Percentiles rank a stretch among this genome's conserved stretches.
These are phyloP conservation scores for Heliangelus exortis DNA, from an alignment of 2,797 vertebrate genomes.

Conservation along the genomic window DNA sequence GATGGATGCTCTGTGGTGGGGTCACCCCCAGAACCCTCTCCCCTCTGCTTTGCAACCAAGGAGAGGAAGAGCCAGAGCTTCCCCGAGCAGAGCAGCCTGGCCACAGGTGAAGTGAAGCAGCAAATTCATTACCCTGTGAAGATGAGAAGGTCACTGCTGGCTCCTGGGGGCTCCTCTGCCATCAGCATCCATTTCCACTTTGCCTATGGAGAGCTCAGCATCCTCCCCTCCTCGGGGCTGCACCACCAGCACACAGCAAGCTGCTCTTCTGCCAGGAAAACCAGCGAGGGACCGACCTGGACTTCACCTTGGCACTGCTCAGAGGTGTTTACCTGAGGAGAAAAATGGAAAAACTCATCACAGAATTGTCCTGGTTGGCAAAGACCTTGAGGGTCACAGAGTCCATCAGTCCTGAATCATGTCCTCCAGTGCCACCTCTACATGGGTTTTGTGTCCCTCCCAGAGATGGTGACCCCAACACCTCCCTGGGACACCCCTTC, in stretches of 20 bases:
- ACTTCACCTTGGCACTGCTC: neutral
- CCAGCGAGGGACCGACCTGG: neutral
- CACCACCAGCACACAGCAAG: neutral
- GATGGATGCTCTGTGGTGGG: neutral
- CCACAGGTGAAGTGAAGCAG: neutral
- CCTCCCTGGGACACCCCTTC: no score
- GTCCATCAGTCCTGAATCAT: no score
- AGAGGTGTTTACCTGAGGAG: neutral
- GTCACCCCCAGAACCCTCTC: no score
- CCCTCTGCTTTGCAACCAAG: neutral
- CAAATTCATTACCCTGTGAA: neutral
- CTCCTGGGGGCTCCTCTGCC: no score
- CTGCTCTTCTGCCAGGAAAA: neutral
- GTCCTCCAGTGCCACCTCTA: no score
- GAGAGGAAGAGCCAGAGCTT: constrained; percentile 14
- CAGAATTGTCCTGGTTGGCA: no score
- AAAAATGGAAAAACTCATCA: neutral
- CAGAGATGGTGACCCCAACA: no score
- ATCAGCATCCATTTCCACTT: neutral
- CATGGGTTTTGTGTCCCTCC: no score
- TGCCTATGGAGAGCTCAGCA: neutral
- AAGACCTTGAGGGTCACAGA: no score
- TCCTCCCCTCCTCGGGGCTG: neutral
- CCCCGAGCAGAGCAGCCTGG: neutral
- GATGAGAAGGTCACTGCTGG: neutral